Evolutionary conservation across 2,797 vertebrate species (phyloP).

Genomic region (Falco biarmicus): DNA sequence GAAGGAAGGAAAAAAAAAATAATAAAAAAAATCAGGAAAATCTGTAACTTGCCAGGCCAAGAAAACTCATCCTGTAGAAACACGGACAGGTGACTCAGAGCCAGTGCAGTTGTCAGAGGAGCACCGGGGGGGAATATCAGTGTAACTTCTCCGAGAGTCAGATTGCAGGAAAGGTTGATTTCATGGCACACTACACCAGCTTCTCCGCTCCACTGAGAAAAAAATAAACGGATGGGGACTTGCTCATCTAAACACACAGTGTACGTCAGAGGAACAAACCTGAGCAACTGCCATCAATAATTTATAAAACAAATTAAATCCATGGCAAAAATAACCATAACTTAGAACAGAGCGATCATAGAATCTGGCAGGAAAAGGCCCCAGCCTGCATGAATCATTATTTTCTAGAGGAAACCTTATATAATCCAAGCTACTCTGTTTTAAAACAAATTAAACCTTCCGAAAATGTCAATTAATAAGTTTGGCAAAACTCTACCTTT

Average conservation of each 20-base stretch:
- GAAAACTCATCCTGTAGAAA: background rate
- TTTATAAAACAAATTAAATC: constrained; percentile 45
- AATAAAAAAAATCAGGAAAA: background rate
- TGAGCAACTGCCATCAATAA: background rate
- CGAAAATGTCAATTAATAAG: background rate
- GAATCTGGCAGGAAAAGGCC: constrained; percentile 23
- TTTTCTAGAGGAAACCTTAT: constrained; percentile 35
- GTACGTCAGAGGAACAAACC: constrained; percentile 38
- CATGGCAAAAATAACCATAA: constrained; percentile 17
- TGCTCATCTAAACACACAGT: background rate
- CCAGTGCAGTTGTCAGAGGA: background rate
- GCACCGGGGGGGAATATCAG: constrained; percentile 24
- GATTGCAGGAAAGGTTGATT: constrained; percentile 55
- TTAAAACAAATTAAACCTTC: background rate
- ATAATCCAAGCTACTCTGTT: background rate
- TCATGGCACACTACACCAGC: background rate
- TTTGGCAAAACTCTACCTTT: background rate
- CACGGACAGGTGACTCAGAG: constrained; percentile 10
- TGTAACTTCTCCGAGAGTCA: background rate
- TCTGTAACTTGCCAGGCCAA: background rate
- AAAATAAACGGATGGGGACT: background rate
- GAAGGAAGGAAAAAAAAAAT: background rate
- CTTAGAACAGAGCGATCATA: background rate
- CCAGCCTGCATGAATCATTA: constrained; percentile 19
- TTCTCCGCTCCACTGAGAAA: background rate